phyloP scores from a whole-genome alignment of 1,140 invertebrate genomes.

The Pristionchus pacificus region DNA sequence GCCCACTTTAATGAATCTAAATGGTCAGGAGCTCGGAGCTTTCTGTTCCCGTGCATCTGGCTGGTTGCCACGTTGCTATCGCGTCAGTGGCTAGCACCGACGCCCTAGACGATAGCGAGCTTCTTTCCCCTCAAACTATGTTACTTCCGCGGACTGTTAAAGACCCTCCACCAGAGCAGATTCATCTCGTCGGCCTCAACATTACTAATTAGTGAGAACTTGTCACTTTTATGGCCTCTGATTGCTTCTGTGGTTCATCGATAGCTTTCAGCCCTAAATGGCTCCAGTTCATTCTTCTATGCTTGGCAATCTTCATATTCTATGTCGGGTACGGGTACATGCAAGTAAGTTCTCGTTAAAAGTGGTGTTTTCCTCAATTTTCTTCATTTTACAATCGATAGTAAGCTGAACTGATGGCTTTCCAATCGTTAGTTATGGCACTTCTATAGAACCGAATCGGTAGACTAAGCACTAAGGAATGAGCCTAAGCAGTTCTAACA shows the following conservation, averaged over 20 bases:
- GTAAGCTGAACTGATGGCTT: no score
- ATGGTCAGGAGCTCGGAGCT: no score
- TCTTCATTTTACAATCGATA: no score
- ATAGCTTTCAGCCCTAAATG: constrained; percentile 32
- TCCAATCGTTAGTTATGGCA: no score
- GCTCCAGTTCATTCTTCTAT: constrained; percentile 73
- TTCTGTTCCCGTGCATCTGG: no score
- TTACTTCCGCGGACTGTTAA: constrained; percentile 16
- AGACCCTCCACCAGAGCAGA: constrained; percentile 11
- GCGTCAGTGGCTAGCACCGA: neutral
- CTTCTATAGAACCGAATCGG: constrained; percentile 22
- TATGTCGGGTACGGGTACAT: constrained; percentile 86
- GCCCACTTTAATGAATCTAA: no score
- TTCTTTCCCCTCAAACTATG: no score
- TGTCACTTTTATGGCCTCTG: neutral
- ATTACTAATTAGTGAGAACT: constrained; percentile 36
- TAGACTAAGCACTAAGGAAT: no score
- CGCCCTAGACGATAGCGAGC: neutral
- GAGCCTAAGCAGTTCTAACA: constrained; percentile 1
- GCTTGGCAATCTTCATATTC: constrained; percentile 76
- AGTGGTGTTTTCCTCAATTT: constrained; percentile 12
- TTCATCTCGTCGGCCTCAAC: constrained; percentile 39
- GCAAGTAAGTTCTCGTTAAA: constrained; percentile 63
- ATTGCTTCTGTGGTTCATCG: neutral
- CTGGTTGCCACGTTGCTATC: no score